Base-by-base conservation (phyloP, 2,888 invertebrate species). In the Watsonalla binaria region DNA sequence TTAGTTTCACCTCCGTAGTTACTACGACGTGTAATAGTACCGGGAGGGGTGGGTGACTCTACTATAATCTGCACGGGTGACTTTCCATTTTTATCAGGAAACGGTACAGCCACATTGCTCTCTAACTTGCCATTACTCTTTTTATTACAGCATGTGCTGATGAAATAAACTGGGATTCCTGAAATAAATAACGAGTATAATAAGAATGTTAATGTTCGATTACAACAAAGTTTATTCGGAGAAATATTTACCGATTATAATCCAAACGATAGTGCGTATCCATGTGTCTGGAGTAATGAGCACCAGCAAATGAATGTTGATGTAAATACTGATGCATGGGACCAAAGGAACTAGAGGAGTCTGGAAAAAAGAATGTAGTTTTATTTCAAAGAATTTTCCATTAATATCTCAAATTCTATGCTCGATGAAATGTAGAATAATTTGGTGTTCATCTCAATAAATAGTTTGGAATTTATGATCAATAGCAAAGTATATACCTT, bases 231-330 rank as follows among this genome's bases (percentile, higher is more conserved):
- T 24, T 24, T 2, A 24, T 24, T 24, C 45, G 47, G 34, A 33
- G 1, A 33, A 5, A 47, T 15, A 58, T 72, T 91, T 82, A 95
- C 97, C 97, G 60, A 97, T 82, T 9, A 81, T 76, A 90, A 97
- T 93, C 97, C 97, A 98, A 37, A 96, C 86, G 5, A 86, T 88
- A 74, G 97, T 96, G 62, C 96, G 86, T n/a, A 96, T 89, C 97
- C 98, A 98, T 0, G 97, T 97, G 60, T 92, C 90, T 0, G 81
- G 67, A 62, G 95, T 95, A 63, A 98, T 87, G 81, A 96, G 93
- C 54, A 96, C 86, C 96, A 98, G 97, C 24, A 98, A 87, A 76
- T 97, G 96, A 54, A 97, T 92, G 76, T 98, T 98, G 47, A 95
- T 92, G 65, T 96, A 92, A 60, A 97, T 94, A 73, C 97, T 97